These are phyloP conservation scores for Cacoxenus indagator DNA, from an alignment of 2,888 invertebrate genomes.

Conservation along the genomic window DNA sequence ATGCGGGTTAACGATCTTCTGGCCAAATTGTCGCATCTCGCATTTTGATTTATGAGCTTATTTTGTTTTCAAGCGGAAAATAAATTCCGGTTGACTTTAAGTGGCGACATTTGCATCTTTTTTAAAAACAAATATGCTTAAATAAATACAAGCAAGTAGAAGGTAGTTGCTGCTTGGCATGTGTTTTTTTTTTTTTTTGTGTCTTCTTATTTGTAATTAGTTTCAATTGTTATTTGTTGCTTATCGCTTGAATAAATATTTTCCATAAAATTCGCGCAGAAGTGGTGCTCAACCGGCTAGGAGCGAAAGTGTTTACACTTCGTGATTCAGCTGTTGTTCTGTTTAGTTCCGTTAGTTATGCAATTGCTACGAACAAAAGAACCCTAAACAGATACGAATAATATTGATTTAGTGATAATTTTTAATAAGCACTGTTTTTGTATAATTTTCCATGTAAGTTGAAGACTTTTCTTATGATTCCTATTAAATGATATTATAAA, in stretches of 20 bases:
- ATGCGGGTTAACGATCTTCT: not conserved
- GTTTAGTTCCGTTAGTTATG: not conserved
- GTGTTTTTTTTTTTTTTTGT: not conserved
- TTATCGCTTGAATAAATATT: conserved; percentile 3
- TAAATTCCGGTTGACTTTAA: not conserved
- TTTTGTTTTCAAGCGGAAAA: not conserved
- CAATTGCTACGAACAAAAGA: not conserved
- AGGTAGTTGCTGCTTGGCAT: not conserved
- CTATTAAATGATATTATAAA: too few species aligned
- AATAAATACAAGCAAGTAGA: not conserved
- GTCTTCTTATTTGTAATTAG: not conserved
- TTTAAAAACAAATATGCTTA: not conserved
- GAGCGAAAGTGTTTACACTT: not conserved
- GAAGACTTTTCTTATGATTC: too few species aligned
- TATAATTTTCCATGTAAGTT: too few species aligned
- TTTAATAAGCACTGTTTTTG: too few species aligned
- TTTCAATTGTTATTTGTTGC: conserved; percentile 4
- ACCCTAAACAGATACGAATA: too few species aligned
- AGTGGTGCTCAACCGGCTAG: not conserved
- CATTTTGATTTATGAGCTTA: not conserved
- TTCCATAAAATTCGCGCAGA: too few species aligned
- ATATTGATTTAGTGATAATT: too few species aligned
- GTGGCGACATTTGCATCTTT: not conserved
- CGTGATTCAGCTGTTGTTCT: not conserved
- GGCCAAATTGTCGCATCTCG: not conserved